Evolutionary conservation across 2,797 vertebrate species (phyloP), one percentile per base, ranked within the genome.

Genomic region (Dryobates pubescens): DNA sequence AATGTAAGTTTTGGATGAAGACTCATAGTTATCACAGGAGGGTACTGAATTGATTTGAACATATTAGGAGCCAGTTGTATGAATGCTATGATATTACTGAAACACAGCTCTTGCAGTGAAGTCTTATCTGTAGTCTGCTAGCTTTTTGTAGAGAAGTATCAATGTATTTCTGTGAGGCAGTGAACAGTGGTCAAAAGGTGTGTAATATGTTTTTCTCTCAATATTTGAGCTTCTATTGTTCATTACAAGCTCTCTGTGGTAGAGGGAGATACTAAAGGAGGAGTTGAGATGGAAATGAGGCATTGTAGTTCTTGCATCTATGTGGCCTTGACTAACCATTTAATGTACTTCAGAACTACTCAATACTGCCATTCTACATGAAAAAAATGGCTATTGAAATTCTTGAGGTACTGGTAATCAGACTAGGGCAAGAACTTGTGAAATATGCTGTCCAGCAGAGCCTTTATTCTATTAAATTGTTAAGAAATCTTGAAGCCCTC

Each of bases 401-500:
- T 53, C 24, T 78, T 45, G 32, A 89, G 49, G 19, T 67, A 47
- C n/a, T 81, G n/a, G 36, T 86, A 22, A 38, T 70, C 13, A 63
- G 63, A 5, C 58, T 86, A 49, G 22, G 18, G 15, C 53, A 74
- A 53, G 56, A 47, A n/a, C 13, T 86, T 81, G 5, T 10, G 36
- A 62, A 62, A 71, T 62, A 20, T 0, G 0, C 1, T 58, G 9
- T 54, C 8, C n/a, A 47, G 10, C 7, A 30, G 20, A 24, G 15
- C 32, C 78, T 86, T 73, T 67, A 49, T 83, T 89, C 41, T 51
- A 26, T 1, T 56, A 1, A 59, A 10, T 30, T 8, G 17, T 75
- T 47, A 11, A 22, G 19, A 47, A 59, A 43, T n/a, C 17, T 83
- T 24, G 34, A 75, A 53, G 65, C 13, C 12, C 6, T 64, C 45